These are phyloP conservation scores for Aphelinus atriplicis DNA, from an alignment of 1,140 invertebrate genomes.

Conservation along the genomic window DNA sequence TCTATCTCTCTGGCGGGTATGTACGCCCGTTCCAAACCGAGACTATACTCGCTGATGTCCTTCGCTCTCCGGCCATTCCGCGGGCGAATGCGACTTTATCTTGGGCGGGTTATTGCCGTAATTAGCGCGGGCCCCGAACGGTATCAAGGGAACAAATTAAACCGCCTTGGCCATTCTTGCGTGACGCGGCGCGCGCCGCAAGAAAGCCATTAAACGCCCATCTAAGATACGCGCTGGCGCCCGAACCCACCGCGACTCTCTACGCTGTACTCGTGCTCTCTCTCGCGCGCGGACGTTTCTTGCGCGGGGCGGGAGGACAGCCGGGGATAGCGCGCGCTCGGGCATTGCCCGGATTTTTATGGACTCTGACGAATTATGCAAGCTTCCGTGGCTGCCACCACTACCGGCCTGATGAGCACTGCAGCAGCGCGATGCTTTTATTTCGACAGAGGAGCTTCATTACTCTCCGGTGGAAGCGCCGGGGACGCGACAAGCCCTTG, in stretches of 20 bases:
- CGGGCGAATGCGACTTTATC: constrained; percentile 29
- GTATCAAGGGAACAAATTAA: constrained; percentile 31
- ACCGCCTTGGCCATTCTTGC: constrained; percentile 27
- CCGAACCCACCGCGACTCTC: neutral
- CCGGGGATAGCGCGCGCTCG: neutral
- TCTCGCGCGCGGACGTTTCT: neutral
- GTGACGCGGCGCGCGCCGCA: neutral
- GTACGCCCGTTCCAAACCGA: too few species aligned
- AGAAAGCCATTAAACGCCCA: constrained; percentile 35
- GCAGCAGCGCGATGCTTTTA: neutral
- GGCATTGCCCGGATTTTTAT: constrained; percentile 21
- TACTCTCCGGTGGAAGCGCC: too few species aligned
- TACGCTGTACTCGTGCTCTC: too few species aligned
- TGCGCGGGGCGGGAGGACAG: neutral
- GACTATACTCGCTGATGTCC: neutral
- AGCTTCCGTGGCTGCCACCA: constrained; percentile 4
- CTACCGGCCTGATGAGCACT: constrained; percentile 10
- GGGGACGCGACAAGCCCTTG: too few species aligned
- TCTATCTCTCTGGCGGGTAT: neutral
- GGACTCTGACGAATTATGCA: constrained; percentile 28
- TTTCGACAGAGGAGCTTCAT: too few species aligned
- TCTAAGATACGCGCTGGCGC: constrained; percentile 14
- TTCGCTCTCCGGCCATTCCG: neutral
- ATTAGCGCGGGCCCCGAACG: constrained; percentile 23
- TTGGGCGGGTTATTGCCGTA: constrained; percentile 35